Conservation (phyloP, 2,888 invertebrate genomes). For the Morinoia aosen region DNA sequence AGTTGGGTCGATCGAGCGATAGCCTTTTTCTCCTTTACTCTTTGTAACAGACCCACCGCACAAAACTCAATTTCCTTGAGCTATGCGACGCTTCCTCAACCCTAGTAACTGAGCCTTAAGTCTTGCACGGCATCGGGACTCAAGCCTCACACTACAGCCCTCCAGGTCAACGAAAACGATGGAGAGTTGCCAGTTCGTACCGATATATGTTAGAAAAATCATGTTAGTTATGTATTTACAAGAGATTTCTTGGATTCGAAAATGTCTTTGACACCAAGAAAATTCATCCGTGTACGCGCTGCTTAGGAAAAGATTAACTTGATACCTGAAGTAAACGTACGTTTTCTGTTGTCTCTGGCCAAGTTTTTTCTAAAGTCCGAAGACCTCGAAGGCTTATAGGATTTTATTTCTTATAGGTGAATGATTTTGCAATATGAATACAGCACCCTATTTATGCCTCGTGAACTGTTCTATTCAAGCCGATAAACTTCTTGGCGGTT, state of each 20-base stretch:
- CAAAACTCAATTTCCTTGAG: conserved; percentile 8
- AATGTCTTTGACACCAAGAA: neutral
- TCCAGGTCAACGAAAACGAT: neutral
- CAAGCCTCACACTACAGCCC: neutral
- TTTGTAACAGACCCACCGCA: neutral
- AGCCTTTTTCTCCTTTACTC: neutral
- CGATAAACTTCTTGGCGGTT: neutral
- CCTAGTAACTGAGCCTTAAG: neutral
- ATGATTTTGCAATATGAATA: neutral
- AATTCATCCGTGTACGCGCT: neutral
- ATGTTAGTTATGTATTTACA: neutral
- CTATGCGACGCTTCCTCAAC: neutral
- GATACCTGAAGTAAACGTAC: neutral
- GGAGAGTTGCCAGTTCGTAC: neutral
- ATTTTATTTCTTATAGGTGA: neutral
- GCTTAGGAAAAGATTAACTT: neutral
- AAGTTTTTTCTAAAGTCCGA: neutral
- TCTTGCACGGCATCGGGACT: no score
- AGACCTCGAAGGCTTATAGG: neutral
- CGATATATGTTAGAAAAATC: neutral
- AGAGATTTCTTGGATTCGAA: neutral
- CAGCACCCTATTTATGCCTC: neutral
- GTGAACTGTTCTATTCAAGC: neutral
- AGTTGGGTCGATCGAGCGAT: neutral
- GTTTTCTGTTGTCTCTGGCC: neutral